Base-by-base conservation (phyloP, 2,888 invertebrate genomes). In the Ganaspis brasiliensis region DNA sequence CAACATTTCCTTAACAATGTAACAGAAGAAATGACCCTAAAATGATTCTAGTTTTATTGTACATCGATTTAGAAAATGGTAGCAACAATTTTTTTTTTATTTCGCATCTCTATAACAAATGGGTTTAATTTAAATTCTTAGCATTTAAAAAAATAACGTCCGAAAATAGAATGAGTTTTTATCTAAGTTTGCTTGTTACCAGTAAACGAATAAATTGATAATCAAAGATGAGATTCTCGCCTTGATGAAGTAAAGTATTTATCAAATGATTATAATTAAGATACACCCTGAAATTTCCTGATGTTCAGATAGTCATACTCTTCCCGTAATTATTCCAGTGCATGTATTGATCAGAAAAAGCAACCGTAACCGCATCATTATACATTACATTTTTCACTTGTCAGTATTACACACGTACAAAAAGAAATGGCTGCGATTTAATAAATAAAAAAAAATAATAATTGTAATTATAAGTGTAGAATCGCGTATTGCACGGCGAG, bases 221-320 rank as follows among this genome's bases (percentile, higher is more conserved):
- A n/a, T n/a, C n/a, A 31, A 31, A 31, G 31, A 6, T 31, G 31
- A 31, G 31, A 31, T 31, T 6, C 31, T 31, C 31, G 31, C 6
- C n/a, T 16, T 52, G 52, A 52, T 6, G 52, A 52, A 52, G 52
- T 19, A 52, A 49, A 49, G 19, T 19, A 19, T 52, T 52, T 52
- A 52, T 52, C 19, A 19, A 52, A 52, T 52, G 52, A 52, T 52
- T 52, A 52, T 52, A 52, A 52, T 52, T 52, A 52, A 52, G 52
- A 52, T 52, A 52, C 52, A 52, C n/a, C 19, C 52, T 52, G 52
- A 52, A 52, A 52, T 52, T 52, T 52, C 8, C 8, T 52, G 52
- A 52, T 52, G 8, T 8, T 19, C 19, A 9, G 52, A 52, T 52
- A 45, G 4, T 16, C 19, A 14, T 14, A 45, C 45, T 14, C 45